A percentile compares a stretch with the other conserved stretches of the same genome.
Conservation (phyloP, 2,797 vertebrate genomes). For the Mormyrops attenuatus region DNA sequence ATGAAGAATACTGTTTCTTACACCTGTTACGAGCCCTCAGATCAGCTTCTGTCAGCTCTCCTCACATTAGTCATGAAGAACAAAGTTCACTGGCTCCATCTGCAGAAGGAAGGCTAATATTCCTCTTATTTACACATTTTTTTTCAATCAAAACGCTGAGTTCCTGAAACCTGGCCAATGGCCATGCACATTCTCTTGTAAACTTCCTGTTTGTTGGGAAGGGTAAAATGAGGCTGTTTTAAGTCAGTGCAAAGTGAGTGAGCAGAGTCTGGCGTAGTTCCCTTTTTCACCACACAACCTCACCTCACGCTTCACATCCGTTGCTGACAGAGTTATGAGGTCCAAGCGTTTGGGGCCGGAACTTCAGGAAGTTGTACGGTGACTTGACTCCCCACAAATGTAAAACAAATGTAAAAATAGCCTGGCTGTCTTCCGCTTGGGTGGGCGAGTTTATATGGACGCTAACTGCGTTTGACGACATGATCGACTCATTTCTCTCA, state of each 20-base stretch:
- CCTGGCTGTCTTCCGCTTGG: not conserved
- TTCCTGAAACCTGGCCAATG: not conserved
- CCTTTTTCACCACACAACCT: not conserved
- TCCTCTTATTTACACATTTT: not conserved
- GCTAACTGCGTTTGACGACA: not conserved
- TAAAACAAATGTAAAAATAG: not conserved
- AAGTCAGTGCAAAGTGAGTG: not conserved
- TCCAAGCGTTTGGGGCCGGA: not conserved
- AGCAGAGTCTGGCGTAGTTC: not conserved
- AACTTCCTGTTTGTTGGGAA: not conserved
- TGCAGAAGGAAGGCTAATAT: not conserved
- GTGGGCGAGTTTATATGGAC: not conserved
- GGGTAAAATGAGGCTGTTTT: not conserved
- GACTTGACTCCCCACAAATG: not conserved
- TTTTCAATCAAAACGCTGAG: not conserved
- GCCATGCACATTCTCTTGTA: not conserved
- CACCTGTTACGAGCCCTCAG: not conserved
- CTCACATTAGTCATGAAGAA: not conserved
- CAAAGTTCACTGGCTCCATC: not conserved
- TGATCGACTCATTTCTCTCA: not conserved
- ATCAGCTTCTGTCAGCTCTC: not conserved
- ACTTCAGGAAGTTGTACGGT: not conserved
- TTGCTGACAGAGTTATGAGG: not conserved
- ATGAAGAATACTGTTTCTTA: not conserved
- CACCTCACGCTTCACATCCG: not conserved